Conservation (phyloP, 2,888 invertebrate genomes). For the Cheilosia variabilis region DNA sequence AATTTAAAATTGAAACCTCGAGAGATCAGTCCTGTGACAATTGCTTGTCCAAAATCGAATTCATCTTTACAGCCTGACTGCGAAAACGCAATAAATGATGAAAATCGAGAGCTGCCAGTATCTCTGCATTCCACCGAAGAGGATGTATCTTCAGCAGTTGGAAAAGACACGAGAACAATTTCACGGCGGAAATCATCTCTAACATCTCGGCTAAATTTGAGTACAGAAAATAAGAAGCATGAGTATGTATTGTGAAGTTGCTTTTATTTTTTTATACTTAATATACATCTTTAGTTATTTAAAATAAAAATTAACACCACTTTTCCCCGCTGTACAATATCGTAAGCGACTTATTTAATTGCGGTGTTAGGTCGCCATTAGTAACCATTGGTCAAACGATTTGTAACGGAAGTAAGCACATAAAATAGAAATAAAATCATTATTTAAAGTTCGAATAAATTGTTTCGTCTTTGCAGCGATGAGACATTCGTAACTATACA, state of each 20-base stretch:
- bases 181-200: slow-evolving; percentile 11
- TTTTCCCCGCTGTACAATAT: no score
- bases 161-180: slow-evolving; percentile 14
- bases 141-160: background rate
- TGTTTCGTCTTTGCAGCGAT: no score
- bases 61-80: background rate
- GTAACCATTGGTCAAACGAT: no score
- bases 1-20: slow-evolving; percentile 4
- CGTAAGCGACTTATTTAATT: no score
- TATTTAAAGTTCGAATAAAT: no score
- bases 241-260: slow-evolving; percentile 42
- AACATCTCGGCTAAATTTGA: slow-evolving; percentile 14
- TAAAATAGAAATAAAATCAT: no score
- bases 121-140: slow-evolving; percentile 3
- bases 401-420: no score
- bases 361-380: no score
- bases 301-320: no score
- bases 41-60: background rate
- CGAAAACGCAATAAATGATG: background rate
- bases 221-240: slow-evolving; percentile 36
- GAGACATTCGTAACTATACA: no score
- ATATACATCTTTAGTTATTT: no score
- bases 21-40: slow-evolving; percentile 8
- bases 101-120: slow-evolving; percentile 3
- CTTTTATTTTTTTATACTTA: no score